phyloP scores from a whole-genome alignment of 1,140 invertebrate genomes.

The Saccostrea glomerata region DNA sequence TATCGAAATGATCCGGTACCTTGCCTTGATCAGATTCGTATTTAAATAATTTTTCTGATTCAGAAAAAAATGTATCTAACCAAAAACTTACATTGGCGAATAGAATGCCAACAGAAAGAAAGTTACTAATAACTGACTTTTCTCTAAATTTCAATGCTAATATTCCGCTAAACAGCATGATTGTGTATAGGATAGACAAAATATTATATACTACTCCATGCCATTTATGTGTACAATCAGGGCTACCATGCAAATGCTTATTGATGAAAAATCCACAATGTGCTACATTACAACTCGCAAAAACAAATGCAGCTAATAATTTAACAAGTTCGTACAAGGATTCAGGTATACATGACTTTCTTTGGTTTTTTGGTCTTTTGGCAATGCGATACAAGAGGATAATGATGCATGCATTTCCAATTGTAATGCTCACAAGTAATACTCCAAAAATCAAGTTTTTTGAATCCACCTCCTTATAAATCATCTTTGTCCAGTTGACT shows the following conservation, averaged over 20 bases:
- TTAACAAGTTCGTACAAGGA: too few species aligned
- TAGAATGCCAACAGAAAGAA: background rate
- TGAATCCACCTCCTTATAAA: background rate
- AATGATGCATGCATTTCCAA: background rate
- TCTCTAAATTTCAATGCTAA: background rate
- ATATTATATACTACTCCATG: background rate
- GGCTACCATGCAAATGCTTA: background rate
- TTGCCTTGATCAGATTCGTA: background rate
- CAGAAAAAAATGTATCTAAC: background rate
- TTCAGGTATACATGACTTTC: too few species aligned
- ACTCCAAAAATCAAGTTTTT: background rate
- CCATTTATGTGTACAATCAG: background rate
- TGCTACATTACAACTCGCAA: background rate
- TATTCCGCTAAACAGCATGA: background rate
- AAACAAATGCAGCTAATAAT: background rate
- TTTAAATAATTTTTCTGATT: background rate
- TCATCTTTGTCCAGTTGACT: background rate
- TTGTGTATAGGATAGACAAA: background rate
- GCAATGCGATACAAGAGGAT: background rate
- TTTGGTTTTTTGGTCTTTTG: too few species aligned
- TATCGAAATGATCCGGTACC: background rate
- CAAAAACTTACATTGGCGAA: background rate
- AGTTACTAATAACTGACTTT: background rate
- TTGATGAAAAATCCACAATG: background rate
- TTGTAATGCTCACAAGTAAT: background rate